These are phyloP conservation scores for Melangyna quadrimaculata DNA, from an alignment of 2,888 invertebrate species.

Conservation along the genomic window DNA sequence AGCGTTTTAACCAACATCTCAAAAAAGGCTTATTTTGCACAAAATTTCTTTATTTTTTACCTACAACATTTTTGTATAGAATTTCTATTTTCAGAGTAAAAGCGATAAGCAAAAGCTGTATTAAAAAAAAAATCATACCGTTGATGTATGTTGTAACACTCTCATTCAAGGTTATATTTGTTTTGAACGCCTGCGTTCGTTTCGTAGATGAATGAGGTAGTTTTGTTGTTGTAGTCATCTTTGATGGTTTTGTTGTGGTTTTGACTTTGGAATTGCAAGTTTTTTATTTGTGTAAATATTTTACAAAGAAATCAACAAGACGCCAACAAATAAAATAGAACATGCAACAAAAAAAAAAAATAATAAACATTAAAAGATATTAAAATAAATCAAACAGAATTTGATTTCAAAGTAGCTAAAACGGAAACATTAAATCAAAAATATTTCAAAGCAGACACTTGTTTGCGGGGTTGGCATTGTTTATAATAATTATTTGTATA, in stretches of 20 bases:
- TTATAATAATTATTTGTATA: no score
- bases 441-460: neutral
- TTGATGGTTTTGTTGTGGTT: slow-evolving; percentile 60
- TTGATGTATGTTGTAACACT: slow-evolving; percentile 24
- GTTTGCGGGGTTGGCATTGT: no score
- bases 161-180: slow-evolving; percentile 42
- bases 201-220: slow-evolving; percentile 52
- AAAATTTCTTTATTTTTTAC: no score
- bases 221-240: slow-evolving; percentile 57
- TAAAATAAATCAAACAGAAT: neutral
- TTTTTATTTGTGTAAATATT: neutral
- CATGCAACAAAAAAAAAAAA: slow-evolving; percentile 23
- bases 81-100: no score
- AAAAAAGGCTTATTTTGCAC: no score
- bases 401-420: neutral
- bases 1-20: no score
- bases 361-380: slow-evolving; percentile 14
- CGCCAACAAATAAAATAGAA: neutral
- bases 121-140: slow-evolving; percentile 50
- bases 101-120: slow-evolving; percentile 7
- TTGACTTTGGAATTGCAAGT: slow-evolving; percentile 24
- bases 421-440: neutral
- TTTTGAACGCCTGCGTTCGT: slow-evolving; percentile 15
- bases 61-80: no score
- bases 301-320: slow-evolving; percentile 23